A percentile compares a stretch with the other conserved stretches of the same genome.
phyloP scores from a whole-genome alignment of 2,888 invertebrate genomes.

The Napeogenes inachia region DNA sequence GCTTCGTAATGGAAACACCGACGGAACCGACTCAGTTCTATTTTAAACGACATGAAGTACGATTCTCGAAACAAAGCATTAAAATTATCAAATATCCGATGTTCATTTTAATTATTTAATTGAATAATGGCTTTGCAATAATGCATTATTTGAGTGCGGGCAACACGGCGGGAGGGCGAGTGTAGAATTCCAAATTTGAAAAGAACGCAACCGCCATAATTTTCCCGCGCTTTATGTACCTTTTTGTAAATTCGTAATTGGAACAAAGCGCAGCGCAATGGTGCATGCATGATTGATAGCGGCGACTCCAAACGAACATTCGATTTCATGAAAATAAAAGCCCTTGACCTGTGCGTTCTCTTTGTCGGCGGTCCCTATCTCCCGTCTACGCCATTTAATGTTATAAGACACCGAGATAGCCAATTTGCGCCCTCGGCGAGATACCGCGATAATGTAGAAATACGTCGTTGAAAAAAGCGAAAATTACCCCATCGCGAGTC shows the following conservation, averaged over 20 bases:
- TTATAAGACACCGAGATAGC: slow-evolving; percentile 37
- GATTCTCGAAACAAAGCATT: not conserved
- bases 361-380: slow-evolving; percentile 28
- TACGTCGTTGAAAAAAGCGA: slow-evolving; percentile 57
- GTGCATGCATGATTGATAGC: slow-evolving; percentile 76
- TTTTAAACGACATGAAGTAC: not conserved
- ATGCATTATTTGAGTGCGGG: slow-evolving; percentile 42
- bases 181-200: slow-evolving; percentile 52
- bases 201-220: slow-evolving; percentile 68
- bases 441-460: slow-evolving; percentile 52
- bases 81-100: slow-evolving; percentile 37
- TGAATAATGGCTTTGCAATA: slow-evolving; percentile 57
- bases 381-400: slow-evolving; percentile 20
- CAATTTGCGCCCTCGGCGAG: slow-evolving; percentile 52
- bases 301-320: slow-evolving; percentile 52
- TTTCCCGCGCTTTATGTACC: slow-evolving; percentile 62
- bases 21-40: slow-evolving; percentile 1
- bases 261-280: slow-evolving; percentile 74
- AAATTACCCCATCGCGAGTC: slow-evolving; percentile 60
- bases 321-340: slow-evolving; percentile 57
- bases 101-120: slow-evolving; percentile 62
- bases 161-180: slow-evolving; percentile 54
- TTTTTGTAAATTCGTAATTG: slow-evolving; percentile 73
- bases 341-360: slow-evolving; percentile 61
- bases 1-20: slow-evolving; percentile 15